Evolutionary conservation across 2,888 invertebrate species (phyloP).

Genomic region (Poecilobothrus nobilitatus): DNA sequence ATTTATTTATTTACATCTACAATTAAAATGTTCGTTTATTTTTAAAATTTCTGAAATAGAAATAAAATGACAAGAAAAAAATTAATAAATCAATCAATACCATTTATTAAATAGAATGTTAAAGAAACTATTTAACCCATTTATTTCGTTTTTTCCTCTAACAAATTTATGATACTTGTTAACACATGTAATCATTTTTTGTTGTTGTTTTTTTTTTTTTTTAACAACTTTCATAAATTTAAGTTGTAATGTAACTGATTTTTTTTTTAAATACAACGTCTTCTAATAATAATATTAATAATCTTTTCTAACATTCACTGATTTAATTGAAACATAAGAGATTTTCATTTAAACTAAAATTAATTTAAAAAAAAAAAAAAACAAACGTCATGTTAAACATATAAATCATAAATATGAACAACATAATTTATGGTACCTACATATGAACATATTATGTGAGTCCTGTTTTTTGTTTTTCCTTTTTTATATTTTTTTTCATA

Average conservation of each 20-base stretch:
- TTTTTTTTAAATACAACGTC: not conserved
- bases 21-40: too few relatives aligned
- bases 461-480: too few relatives aligned
- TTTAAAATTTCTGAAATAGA: too few relatives aligned
- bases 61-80: too few relatives aligned
- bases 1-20: too few relatives aligned
- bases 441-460: not conserved
- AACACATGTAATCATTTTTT: not conserved
- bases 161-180: not conserved
- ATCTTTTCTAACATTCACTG: not conserved
- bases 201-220: too few relatives aligned
- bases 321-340: not conserved
- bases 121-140: not conserved
- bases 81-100: too few relatives aligned
- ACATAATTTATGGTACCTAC: not conserved
- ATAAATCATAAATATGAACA: not conserved
- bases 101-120: too few relatives aligned
- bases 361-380: not conserved
- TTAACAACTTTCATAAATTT: too few relatives aligned
- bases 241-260: too few relatives aligned
- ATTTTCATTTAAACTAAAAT: not conserved
- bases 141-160: not conserved
- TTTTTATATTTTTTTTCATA: too few relatives aligned
- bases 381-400: not conserved
- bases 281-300: not conserved